A percentile compares a stretch with the other conserved stretches of the same genome.
Conservation (phyloP, 2,113 vertebrate species). For the Enhydra lutris region DNA sequence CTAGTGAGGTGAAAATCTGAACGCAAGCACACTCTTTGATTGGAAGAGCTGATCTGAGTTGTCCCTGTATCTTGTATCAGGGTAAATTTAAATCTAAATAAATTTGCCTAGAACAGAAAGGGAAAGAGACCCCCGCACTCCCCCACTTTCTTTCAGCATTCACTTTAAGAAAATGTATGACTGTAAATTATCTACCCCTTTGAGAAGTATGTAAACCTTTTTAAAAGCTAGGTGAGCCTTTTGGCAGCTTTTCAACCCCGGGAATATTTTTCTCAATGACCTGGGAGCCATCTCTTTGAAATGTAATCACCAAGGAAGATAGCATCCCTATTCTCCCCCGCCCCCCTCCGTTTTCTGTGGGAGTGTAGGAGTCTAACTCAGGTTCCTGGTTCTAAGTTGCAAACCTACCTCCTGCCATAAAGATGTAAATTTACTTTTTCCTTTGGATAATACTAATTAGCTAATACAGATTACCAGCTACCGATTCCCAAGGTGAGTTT, state of each 20-base stretch:
- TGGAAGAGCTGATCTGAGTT: neutral
- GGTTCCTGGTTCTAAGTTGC: neutral
- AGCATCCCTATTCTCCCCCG: neutral
- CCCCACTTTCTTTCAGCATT: neutral
- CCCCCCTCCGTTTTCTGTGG: neutral
- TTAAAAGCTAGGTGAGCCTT: neutral
- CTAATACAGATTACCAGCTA: neutral
- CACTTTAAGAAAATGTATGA: neutral
- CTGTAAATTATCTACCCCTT: neutral
- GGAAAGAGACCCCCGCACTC: neutral
- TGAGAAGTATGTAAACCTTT: neutral
- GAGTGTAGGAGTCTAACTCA: neutral
- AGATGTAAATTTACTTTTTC: neutral
- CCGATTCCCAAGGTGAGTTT: neutral
- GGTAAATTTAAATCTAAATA: neutral
- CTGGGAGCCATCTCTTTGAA: constrained; percentile 36
- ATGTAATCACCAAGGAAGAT: constrained; percentile 1
- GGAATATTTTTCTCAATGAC: neutral
- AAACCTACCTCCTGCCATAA: neutral
- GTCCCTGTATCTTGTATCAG: neutral
- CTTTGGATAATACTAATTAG: neutral
- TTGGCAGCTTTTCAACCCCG: neutral
- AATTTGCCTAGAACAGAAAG: neutral
- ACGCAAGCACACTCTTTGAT: neutral
- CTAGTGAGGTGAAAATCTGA: neutral